These are phyloP conservation scores for Griposia aprilina DNA, from an alignment of 2,888 invertebrate genomes.

Conservation along the genomic window DNA sequence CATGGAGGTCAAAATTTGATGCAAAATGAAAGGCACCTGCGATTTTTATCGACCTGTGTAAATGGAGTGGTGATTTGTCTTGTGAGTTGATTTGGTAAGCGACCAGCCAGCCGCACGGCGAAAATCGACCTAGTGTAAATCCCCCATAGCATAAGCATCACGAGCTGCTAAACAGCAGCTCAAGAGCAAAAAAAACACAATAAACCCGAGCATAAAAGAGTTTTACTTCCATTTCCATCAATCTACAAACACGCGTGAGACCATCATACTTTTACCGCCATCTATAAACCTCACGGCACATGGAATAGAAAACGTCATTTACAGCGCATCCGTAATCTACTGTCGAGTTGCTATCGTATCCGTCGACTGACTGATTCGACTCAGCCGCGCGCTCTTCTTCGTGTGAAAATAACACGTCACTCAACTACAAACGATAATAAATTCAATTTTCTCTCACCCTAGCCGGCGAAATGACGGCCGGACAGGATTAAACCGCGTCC, in stretches of 20 bases:
- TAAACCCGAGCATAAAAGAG: conserved; percentile 28
- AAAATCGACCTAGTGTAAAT: neutral
- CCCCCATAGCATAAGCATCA: neutral
- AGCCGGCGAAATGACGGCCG: conserved; percentile 85
- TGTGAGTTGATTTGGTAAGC: no score
- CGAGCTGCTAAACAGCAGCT: neutral
- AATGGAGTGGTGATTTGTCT: no score
- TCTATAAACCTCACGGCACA: conserved; percentile 67
- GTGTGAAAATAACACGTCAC: conserved; percentile 90
- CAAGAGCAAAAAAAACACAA: conserved; percentile 16
- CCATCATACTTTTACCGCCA: conserved; percentile 52
- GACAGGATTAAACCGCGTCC: conserved; percentile 88
- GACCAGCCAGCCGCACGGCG: neutral
- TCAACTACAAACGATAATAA: conserved; percentile 90
- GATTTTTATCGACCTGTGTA: no score
- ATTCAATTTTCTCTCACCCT: conserved; percentile 88
- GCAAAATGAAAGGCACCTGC: no score
- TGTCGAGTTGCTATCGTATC: conserved; percentile 76
- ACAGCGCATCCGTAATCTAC: conserved; percentile 77
- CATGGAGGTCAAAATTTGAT: neutral
- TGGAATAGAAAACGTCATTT: conserved; percentile 82
- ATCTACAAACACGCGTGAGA: conserved; percentile 36
- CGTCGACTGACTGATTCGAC: conserved; percentile 87
- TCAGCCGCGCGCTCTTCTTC: conserved; percentile 80
- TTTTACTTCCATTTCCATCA: conserved; percentile 50